These are phyloP conservation scores for Microcebus lehilahytsara DNA, from an alignment of 2,113 vertebrate genomes.

Conservation along the genomic window DNA sequence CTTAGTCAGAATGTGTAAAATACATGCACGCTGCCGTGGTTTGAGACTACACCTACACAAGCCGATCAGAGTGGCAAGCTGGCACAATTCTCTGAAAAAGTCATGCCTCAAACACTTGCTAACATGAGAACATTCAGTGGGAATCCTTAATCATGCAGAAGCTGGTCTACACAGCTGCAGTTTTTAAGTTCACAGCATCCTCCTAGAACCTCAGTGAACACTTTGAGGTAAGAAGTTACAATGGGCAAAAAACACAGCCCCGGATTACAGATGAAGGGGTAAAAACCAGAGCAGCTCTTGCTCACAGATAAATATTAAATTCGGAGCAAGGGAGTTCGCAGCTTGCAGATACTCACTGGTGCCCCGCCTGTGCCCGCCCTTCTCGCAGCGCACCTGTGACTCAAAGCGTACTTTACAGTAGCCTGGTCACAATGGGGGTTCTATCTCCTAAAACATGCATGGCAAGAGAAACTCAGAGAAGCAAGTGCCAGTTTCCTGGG, in stretches of 20 bases:
- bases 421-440: background rate
- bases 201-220: background rate
- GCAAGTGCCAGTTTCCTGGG: background rate
- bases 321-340: background rate
- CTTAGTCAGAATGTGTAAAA: conserved; percentile 32
- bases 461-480: background rate
- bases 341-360: background rate
- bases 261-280: background rate
- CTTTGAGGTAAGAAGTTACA: background rate
- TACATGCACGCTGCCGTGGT: background rate
- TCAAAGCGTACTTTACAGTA: background rate
- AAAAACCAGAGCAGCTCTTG: background rate
- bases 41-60: background rate
- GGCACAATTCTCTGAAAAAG: background rate
- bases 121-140: background rate
- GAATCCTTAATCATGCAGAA: background rate
- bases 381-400: background rate
- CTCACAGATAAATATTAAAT: background rate
- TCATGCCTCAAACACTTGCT: background rate
- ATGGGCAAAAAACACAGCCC: background rate
- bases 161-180: background rate
- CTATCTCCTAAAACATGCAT: background rate
- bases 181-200: background rate
- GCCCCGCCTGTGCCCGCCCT: background rate
- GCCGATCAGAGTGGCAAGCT: background rate